Conservation (phyloP, 2,888 invertebrate genomes). For the Noctua janthe region DNA sequence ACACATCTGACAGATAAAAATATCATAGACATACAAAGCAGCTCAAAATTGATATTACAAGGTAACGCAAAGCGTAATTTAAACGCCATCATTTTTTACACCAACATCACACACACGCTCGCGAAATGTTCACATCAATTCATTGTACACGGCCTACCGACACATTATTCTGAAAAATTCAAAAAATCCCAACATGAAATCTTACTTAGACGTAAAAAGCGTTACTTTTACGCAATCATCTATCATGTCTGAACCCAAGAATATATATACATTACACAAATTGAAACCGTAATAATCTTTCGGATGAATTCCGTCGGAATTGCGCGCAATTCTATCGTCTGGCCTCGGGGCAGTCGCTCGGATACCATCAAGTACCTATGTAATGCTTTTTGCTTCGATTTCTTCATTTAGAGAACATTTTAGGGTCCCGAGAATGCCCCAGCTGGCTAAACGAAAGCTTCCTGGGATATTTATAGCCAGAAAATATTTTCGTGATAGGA, state of each 20-base stretch:
- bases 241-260: slow-evolving; percentile 61
- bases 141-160: slow-evolving; percentile 25
- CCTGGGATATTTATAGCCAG: slow-evolving; percentile 55
- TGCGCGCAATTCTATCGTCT: slow-evolving; percentile 50
- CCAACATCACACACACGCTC: slow-evolving; percentile 1
- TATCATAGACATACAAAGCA: slow-evolving; percentile 16
- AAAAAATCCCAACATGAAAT: slow-evolving; percentile 56
- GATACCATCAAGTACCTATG: slow-evolving; percentile 62
- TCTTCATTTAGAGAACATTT: slow-evolving; percentile 63
- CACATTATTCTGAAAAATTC: slow-evolving; percentile 29
- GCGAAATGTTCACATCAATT: slow-evolving; percentile 37
- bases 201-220: slow-evolving; percentile 53
- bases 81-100: slow-evolving; percentile 19
- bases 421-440: slow-evolving; percentile 41
- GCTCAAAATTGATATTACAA: slow-evolving; percentile 37
- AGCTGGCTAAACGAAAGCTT: slow-evolving; percentile 43
- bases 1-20: background rate
- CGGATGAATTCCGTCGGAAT: slow-evolving; percentile 54
- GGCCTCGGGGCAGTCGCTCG: slow-evolving; percentile 53
- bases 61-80: slow-evolving; percentile 22
- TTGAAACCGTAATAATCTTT: slow-evolving; percentile 67
- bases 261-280: slow-evolving; percentile 65
- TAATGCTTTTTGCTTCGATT: slow-evolving; percentile 63
- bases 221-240: slow-evolving; percentile 62
- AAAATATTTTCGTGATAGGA: slow-evolving; percentile 55